phyloP scores from a whole-genome alignment of 2,888 invertebrate species.

The Tuberolachnus salignus region DNA sequence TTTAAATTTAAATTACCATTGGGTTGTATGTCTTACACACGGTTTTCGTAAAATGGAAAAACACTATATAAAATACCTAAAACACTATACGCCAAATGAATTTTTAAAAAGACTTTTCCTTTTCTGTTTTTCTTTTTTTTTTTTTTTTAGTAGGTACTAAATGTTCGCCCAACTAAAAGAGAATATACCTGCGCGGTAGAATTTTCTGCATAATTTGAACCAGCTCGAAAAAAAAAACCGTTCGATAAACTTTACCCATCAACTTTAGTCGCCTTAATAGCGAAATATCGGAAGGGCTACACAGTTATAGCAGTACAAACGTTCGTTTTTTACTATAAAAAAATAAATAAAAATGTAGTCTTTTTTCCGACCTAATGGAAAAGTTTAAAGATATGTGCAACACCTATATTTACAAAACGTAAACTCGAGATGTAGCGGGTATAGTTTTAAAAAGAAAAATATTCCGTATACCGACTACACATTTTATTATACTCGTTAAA shows the following conservation, averaged over 20 bases:
- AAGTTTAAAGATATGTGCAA: too few relatives aligned
- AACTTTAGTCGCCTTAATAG: background rate
- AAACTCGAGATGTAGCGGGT: too few relatives aligned
- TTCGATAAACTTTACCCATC: background rate
- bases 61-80: constrained; percentile 12
- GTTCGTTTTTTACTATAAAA: too few relatives aligned
- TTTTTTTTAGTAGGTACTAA: background rate
- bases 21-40: background rate
- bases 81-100: background rate
- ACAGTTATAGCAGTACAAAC: too few relatives aligned
- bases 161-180: background rate
- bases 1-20: background rate
- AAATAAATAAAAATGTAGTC: too few relatives aligned
- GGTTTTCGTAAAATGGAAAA: background rate
- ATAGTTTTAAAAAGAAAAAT: too few relatives aligned
- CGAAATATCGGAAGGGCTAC: too few relatives aligned
- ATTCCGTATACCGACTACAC: too few relatives aligned
- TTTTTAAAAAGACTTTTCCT: constrained; percentile 2
- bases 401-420: too few relatives aligned
- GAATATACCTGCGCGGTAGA: background rate
- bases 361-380: too few relatives aligned
- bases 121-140: too few relatives aligned
- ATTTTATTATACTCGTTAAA: too few relatives aligned
- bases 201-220: background rate
- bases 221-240: background rate